Evolutionary conservation across 2,888 invertebrate species (phyloP).

Genomic region (Dascillus cervinus): DNA sequence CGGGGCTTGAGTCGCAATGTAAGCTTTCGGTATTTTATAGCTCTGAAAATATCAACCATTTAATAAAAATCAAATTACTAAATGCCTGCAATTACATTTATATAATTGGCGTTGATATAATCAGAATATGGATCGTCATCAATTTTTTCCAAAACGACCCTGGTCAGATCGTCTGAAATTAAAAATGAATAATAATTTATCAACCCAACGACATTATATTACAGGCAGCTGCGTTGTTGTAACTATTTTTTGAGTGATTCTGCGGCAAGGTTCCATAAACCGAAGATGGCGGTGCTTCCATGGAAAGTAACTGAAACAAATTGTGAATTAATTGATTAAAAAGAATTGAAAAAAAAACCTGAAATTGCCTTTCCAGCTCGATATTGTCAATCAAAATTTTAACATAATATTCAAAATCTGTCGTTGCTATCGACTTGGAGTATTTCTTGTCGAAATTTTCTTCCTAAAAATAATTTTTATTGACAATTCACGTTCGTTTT

Average conservation of each 20-base stretch:
- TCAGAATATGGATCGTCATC: slow-evolving; percentile 39
- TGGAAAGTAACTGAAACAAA: slow-evolving; percentile 34
- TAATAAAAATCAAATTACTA: background rate
- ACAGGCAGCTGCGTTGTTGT: slow-evolving; percentile 44
- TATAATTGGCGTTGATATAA: slow-evolving; percentile 49
- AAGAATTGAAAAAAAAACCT: slow-evolving; percentile 25
- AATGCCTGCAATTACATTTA: slow-evolving; percentile 41
- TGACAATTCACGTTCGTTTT: too few species aligned
- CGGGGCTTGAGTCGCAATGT: slow-evolving; percentile 39
- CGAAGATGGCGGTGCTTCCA: slow-evolving; percentile 38
- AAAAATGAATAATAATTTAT: background rate
- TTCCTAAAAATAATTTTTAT: too few species aligned
- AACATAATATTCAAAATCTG: slow-evolving; percentile 38
- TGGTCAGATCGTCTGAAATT: slow-evolving; percentile 43
- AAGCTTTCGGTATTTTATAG: slow-evolving; percentile 29
- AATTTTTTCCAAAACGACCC: slow-evolving; percentile 40
- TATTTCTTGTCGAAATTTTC: too few species aligned
- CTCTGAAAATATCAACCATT: slow-evolving; percentile 20
- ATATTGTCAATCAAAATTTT: slow-evolving; percentile 31
- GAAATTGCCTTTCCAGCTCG: slow-evolving; percentile 32
- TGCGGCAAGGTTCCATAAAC: slow-evolving; percentile 35
- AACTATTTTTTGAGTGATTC: slow-evolving; percentile 44
- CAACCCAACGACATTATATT: too few species aligned
- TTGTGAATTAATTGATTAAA: too few species aligned
- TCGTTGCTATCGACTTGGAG: slow-evolving; percentile 27